These are phyloP conservation scores for Rhodeus uyekii DNA, from an alignment of 2,797 vertebrate species.

Conservation along the genomic window DNA sequence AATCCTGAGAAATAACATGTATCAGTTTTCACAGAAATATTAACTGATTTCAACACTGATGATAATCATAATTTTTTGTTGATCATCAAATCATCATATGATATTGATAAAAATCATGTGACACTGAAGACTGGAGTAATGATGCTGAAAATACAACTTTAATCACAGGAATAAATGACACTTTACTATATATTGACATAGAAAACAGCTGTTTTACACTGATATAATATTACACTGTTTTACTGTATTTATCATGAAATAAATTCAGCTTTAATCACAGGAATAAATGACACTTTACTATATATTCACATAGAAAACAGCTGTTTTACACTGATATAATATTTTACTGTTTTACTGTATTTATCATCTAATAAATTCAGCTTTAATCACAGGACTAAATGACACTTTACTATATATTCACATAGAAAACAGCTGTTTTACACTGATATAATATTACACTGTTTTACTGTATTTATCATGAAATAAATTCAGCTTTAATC, in stretches of 20 bases:
- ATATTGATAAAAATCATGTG: background rate
- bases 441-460: too few relatives aligned
- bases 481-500: too few relatives aligned
- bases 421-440: too few relatives aligned
- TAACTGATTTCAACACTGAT: background rate
- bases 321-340: too few relatives aligned
- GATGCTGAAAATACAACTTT: background rate
- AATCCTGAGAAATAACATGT: background rate
- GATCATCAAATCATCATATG: background rate
- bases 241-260: background rate
- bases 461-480: too few relatives aligned
- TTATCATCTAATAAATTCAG: too few relatives aligned
- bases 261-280: background rate
- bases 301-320: too few relatives aligned
- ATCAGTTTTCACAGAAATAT: too few relatives aligned
- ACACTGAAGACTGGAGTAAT: conserved; percentile 1
- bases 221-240: background rate
- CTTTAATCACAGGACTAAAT: too few relatives aligned
- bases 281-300: too few relatives aligned
- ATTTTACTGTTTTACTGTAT: too few relatives aligned
- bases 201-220: background rate
- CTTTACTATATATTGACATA: background rate
- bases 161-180: background rate
- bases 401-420: too few relatives aligned
- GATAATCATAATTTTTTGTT: background rate